Percentiles rank a stretch among this genome's conserved stretches.
Conservation (phyloP, 2,113 vertebrate species). For the Aegithalos caudatus region DNA sequence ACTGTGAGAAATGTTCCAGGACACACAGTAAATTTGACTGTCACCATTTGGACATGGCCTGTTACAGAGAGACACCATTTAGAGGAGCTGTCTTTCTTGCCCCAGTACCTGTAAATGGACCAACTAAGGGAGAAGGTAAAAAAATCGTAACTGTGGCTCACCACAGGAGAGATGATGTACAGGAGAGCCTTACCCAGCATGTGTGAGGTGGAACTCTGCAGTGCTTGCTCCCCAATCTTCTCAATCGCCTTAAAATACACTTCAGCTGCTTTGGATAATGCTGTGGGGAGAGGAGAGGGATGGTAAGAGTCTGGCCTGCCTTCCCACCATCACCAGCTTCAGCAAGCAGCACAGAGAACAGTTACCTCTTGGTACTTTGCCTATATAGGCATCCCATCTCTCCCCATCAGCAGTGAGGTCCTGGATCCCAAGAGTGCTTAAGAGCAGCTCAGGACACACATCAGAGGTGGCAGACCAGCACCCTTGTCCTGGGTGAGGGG, state of each 20-base stretch:
- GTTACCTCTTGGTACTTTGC: rapidly evolving
- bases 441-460: not conserved
- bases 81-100: not conserved
- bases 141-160: not conserved
- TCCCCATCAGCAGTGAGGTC: not conserved
- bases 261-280: conserved; percentile 82
- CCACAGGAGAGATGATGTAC: not conserved
- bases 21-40: not conserved
- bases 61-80: not conserved
- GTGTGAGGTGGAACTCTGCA: conserved; percentile 81
- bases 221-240: conserved; percentile 87
- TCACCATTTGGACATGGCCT: not conserved
- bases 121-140: not conserved
- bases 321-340: not conserved
- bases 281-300: conserved; percentile 53
- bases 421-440: not conserved
- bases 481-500: not conserved
- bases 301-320: not conserved
- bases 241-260: conserved; percentile 88
- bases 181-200: conserved; percentile 79
- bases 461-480: not conserved
- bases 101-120: not conserved
- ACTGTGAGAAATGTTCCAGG: not conserved
- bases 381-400: not conserved
- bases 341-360: not conserved